Evolutionary conservation across 2,113 vertebrate species (phyloP).

Genomic region (Conger conger): DNA sequence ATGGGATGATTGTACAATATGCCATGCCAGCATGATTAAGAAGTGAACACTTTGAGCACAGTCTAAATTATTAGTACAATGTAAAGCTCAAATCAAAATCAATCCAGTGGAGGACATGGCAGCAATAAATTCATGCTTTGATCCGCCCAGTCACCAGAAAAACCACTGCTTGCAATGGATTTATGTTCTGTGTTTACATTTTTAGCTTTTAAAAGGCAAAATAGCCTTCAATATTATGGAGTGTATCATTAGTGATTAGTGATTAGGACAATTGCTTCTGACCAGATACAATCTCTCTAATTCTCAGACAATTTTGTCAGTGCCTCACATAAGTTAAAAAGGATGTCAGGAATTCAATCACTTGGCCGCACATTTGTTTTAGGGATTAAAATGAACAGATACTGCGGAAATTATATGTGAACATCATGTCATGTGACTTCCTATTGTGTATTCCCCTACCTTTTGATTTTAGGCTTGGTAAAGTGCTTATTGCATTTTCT

Average conservation of each 20-base stretch:
- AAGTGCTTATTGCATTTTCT: slow-evolving; percentile 54
- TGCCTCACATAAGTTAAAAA: slow-evolving; percentile 34
- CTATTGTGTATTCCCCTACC: slow-evolving; percentile 44
- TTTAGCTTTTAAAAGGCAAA: slow-evolving; percentile 16
- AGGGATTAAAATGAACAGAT: slow-evolving; percentile 60
- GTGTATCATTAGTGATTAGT: background rate
- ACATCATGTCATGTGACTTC: slow-evolving; percentile 59
- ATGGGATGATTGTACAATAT: background rate
- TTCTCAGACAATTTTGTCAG: background rate
- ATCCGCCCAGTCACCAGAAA: slow-evolving; percentile 10
- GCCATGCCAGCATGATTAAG: background rate
- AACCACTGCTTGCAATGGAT: background rate
- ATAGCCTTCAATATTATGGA: slow-evolving; percentile 14
- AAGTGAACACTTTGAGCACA: background rate
- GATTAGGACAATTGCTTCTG: background rate
- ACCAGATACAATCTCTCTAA: background rate
- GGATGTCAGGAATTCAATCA: slow-evolving; percentile 52
- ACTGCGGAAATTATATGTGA: slow-evolving; percentile 54
- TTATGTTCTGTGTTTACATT: slow-evolving; percentile 15
- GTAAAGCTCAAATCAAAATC: background rate
- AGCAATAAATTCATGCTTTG: background rate
- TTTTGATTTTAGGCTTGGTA: slow-evolving; percentile 43
- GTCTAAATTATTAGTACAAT: background rate
- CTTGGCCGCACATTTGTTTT: slow-evolving; percentile 46
- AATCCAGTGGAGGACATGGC: background rate